These are phyloP conservation scores for Rhinella marina DNA, from an alignment of 2,797 vertebrate genomes.

Conservation along the genomic window DNA sequence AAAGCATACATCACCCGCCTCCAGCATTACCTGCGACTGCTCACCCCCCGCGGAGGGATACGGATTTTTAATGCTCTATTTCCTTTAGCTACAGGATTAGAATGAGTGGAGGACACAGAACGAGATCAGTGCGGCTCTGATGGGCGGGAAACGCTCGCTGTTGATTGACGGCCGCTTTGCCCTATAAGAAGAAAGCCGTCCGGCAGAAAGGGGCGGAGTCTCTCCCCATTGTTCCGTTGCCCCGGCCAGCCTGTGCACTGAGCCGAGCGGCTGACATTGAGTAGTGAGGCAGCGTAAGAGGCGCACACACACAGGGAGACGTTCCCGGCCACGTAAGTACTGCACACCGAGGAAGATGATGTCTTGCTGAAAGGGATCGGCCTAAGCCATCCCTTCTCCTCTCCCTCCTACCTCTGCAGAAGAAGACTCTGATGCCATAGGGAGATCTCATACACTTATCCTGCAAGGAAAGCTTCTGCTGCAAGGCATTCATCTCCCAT, in stretches of 20 bases:
- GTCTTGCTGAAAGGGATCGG: conserved; percentile 87
- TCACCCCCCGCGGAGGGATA: conserved; percentile 52
- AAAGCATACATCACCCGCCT: conserved; percentile 7
- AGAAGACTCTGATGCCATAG: background rate
- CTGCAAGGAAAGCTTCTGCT: too few species aligned
- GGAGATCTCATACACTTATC: background rate
- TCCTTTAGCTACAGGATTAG: conserved; percentile 36
- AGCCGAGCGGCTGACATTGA: conserved; percentile 74
- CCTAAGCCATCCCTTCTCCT: conserved; percentile 76
- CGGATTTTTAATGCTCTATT: conserved; percentile 41
- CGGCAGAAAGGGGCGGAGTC: conserved; percentile 71
- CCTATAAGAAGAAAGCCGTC: conserved; percentile 74
- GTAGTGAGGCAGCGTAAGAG: conserved; percentile 71
- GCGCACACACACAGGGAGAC: conserved; percentile 73
- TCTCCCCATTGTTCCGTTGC: conserved; percentile 67
- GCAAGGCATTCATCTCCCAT: conserved; percentile 69
- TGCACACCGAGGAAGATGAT: conserved; percentile 79
- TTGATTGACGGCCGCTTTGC: conserved; percentile 61
- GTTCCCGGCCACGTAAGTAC: conserved; percentile 90
- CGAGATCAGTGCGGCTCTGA: background rate
- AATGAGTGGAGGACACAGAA: conserved; percentile 8
- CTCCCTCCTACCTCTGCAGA: conserved; percentile 55
- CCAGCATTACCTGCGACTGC: conserved; percentile 34
- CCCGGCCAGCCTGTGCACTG: conserved; percentile 68
- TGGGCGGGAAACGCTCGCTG: background rate